Base-by-base conservation (phyloP, 2,888 invertebrate genomes). In the Homarus gammarus region DNA sequence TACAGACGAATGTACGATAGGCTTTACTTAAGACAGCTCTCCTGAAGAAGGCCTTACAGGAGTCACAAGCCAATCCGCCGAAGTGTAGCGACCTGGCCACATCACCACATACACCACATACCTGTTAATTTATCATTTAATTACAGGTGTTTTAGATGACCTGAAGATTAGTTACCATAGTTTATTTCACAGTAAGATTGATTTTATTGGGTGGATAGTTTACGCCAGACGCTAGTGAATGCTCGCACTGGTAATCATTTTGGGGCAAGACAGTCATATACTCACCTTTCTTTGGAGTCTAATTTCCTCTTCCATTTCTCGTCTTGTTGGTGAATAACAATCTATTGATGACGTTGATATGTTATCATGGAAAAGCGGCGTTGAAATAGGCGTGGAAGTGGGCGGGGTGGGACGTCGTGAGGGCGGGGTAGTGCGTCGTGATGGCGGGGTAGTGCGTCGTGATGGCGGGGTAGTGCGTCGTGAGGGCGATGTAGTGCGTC, bases 31-130 rank as follows among this genome's bases (percentile, higher is more conserved):
- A 93, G 31, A 94, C 94, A 40, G 93, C 93, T 36, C 94, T 92
- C 12, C 94, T 93, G 92, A 94, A 94, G 92, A 94, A 94, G 31
- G 94, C 94, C 91, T 94, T 94, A 92, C 94, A 94, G 73, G 93
- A 93, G 92, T 94, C 94, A 91, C 94, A 94, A 8, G 93, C 93
- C 36, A 93, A 92, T 27, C 93, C 94, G 49, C 94, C 94, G 91
- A 94, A 94, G 90, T 94, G 94, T 91, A 93, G 93, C 78, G 93
- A 93, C 87, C 94, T 93, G 75, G 94, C 94, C 18, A 92, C 90
- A 91, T 94, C 94, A 0, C 93, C 93, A 91, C 94, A 94, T 0
- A 93, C 93, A 3, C 93, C 93, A 90, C 94, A 94, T 12, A 36
- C 49, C 64, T 64, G n/a, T 22, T 8, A 44, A 44, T 12, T 44